Percentiles rank a stretch among this genome's conserved stretches.
phyloP scores from a whole-genome alignment of 2,113 vertebrate genomes.

The Salvelinus namaycush region DNA sequence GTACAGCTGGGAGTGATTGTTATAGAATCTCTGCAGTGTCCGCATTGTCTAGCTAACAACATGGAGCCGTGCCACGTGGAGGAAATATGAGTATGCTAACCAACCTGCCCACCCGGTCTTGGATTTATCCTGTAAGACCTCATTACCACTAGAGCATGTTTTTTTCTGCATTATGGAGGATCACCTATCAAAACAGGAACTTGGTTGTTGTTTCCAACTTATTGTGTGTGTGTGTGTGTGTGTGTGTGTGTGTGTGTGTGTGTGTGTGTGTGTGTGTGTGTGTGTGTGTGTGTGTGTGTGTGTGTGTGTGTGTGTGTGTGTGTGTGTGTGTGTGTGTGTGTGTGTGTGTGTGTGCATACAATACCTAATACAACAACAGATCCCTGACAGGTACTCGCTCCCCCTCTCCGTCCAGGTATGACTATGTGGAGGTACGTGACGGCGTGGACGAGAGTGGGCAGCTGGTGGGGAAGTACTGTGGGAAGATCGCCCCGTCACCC shows the following conservation, averaged over 20 bases:
- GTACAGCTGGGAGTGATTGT: conserved; percentile 20
- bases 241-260: neutral
- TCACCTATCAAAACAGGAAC: neutral
- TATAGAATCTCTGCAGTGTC: conserved; percentile 27
- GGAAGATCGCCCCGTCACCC: conserved; percentile 94
- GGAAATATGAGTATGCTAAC: conserved; percentile 16
- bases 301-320: conserved; percentile 3
- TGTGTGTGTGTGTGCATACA: neutral
- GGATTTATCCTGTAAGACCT: conserved; percentile 61
- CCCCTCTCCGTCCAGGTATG: conserved; percentile 79
- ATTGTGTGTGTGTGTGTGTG: neutral
- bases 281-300: neutral
- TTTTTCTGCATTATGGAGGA: neutral
- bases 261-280: neutral
- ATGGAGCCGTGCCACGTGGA: conserved; percentile 4
- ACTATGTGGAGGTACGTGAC: conserved; percentile 96
- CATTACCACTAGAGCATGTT: conserved; percentile 41
- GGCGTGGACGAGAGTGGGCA: conserved; percentile 88
- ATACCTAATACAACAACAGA: neutral
- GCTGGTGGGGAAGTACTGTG: conserved; percentile 94
- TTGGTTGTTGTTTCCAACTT: neutral
- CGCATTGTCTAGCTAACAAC: neutral
- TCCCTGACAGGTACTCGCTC: no score
- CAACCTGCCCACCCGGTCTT: conserved; percentile 52
- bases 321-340: conserved; percentile 3